phyloP scores from a whole-genome alignment of 2,113 vertebrate genomes.

The Sminthopsis crassicaudata region DNA sequence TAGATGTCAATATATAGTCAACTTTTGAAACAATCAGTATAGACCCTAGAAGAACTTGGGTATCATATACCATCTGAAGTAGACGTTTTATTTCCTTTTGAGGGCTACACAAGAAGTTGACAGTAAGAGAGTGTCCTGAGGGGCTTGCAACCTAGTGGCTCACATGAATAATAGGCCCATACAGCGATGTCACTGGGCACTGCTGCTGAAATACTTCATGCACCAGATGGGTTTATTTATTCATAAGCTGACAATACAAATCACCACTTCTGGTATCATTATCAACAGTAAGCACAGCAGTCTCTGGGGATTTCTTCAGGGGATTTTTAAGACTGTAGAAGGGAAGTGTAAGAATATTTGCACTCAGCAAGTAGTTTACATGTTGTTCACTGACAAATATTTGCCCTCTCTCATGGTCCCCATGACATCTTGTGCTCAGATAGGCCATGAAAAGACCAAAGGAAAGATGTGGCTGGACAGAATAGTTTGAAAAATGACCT shows the following conservation, averaged over 20 bases:
- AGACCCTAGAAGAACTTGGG: neutral
- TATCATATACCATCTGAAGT: neutral
- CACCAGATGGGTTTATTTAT: constrained; percentile 5
- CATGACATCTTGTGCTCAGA: neutral
- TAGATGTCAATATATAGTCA: neutral
- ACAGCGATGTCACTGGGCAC: neutral
- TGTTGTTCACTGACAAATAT: neutral
- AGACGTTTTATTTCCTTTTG: neutral
- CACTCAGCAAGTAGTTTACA: neutral
- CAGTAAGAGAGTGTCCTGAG: neutral
- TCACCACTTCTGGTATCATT: constrained; percentile 1
- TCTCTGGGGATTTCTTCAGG: constrained; percentile 2
- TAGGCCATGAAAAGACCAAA: neutral
- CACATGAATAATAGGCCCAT: neutral
- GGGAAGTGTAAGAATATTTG: neutral
- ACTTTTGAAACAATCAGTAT: neutral
- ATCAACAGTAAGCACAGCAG: neutral
- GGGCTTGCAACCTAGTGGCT: neutral
- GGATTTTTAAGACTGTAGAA: constrained; percentile 13
- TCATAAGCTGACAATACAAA: constrained; percentile 40
- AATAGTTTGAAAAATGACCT: neutral
- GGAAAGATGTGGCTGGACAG: neutral
- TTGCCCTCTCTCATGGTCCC: neutral
- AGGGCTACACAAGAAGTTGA: neutral
- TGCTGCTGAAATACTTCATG: neutral